Percentiles rank a stretch among this genome's conserved stretches.
These are phyloP conservation scores for Euphonia xanthogaster DNA, from an alignment of 2,797 vertebrate species.

Conservation along the genomic window DNA sequence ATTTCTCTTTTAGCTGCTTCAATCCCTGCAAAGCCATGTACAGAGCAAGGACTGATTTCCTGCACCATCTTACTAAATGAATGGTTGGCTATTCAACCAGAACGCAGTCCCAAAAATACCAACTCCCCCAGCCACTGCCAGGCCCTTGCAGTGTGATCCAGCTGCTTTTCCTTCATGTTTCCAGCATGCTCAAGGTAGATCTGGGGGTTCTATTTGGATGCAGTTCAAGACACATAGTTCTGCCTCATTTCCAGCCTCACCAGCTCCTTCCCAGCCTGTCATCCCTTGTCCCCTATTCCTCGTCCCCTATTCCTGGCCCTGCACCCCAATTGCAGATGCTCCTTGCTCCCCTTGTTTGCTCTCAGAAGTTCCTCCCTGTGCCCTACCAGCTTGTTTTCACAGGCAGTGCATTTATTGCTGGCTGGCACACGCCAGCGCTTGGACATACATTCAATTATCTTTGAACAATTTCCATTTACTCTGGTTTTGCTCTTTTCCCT, in stretches of 20 bases:
- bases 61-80: neutral
- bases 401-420: constrained; percentile 59
- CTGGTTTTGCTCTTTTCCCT: constrained; percentile 30
- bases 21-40: neutral
- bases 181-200: neutral
- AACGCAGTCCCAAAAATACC: neutral
- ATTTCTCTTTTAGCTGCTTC: neutral
- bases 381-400: constrained; percentile 5
- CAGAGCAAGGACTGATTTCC: neutral
- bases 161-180: constrained; percentile 7
- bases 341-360: constrained; percentile 51
- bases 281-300: neutral
- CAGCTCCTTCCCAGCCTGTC: constrained; percentile 9
- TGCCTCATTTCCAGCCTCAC: constrained; percentile 42
- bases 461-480: constrained; percentile 69
- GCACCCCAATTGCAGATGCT: constrained; percentile 36
- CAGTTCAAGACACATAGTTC: neutral
- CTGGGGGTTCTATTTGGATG: constrained; percentile 1
- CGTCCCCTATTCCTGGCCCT: neutral
- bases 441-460: constrained; percentile 72
- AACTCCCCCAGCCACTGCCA: neutral
- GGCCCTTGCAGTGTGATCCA: neutral
- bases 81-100: neutral
- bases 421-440: constrained; percentile 15
- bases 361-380: constrained; percentile 28